These are phyloP conservation scores for Abramis brama DNA, from an alignment of 2,113 vertebrate genomes.

Conservation along the genomic window DNA sequence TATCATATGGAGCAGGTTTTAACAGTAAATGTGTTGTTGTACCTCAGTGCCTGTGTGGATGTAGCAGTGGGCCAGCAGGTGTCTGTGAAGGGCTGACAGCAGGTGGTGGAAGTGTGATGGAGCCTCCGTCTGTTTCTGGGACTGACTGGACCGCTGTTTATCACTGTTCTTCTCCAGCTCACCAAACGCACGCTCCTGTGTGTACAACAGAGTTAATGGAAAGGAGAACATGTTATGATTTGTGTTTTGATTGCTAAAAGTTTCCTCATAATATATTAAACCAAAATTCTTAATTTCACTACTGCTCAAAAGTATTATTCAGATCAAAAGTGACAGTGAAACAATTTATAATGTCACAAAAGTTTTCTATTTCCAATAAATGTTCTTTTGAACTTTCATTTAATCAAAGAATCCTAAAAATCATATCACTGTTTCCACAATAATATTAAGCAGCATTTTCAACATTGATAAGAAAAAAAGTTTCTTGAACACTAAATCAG, in stretches of 20 bases:
- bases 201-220: not conserved
- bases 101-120: slow-evolving; percentile 82
- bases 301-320: not conserved
- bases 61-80: slow-evolving; percentile 81
- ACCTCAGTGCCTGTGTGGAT: slow-evolving; percentile 64
- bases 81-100: slow-evolving; percentile 79
- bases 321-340: not conserved
- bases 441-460: not conserved
- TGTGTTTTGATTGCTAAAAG: not conserved
- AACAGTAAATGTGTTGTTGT: not conserved
- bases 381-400: not conserved
- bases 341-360: not conserved
- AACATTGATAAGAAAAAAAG: not conserved
- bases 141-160: slow-evolving; percentile 72
- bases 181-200: slow-evolving; percentile 79
- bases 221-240: not conserved
- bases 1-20: not conserved
- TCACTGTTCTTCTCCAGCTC: slow-evolving; percentile 85
- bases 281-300: no score
- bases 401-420: not conserved
- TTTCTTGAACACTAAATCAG: not conserved
- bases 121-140: slow-evolving; percentile 73
- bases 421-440: not conserved
- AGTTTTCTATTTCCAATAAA: not conserved
- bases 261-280: not conserved